Conservation (phyloP, 2,113 vertebrate genomes). For the Danionella cerebrum region DNA sequence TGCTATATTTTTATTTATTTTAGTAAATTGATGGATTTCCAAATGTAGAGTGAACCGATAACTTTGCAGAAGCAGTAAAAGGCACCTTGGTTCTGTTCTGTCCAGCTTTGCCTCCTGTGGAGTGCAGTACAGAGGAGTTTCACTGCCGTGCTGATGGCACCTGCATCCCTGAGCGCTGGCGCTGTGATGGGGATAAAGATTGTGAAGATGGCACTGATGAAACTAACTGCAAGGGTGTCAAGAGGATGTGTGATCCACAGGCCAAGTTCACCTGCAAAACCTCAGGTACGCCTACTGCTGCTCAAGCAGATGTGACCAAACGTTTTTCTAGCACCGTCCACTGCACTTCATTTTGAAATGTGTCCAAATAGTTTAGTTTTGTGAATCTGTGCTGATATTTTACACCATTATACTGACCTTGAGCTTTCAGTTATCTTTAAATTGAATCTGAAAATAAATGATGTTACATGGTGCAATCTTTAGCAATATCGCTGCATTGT, state of each 20-base stretch:
- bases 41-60: not conserved
- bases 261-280: conserved; percentile 90
- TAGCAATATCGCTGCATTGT: conserved; percentile 5
- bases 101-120: conserved; percentile 72
- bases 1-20: too few species aligned
- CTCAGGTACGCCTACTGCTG: conserved; percentile 69
- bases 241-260: conserved; percentile 80
- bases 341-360: not conserved
- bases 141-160: conserved; percentile 83
- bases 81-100: conserved; percentile 22
- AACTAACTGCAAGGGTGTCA: conserved; percentile 80
- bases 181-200: conserved; percentile 92
- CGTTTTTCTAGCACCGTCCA: not conserved
- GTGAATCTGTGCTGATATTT: not conserved
- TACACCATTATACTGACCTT: not conserved
- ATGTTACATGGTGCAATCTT: conserved; percentile 7
- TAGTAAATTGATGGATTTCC: not conserved
- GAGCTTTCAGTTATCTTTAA: conserved; percentile 1
- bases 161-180: conserved; percentile 89
- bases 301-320: not conserved
- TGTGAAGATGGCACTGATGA: conserved; percentile 95
- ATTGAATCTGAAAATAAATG: not conserved
- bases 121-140: conserved; percentile 84
- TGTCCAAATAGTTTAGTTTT: not conserved
- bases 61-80: not conserved